Evolutionary conservation across 2,888 invertebrate species (phyloP).

Genomic region (Tenthredo mesomela): DNA sequence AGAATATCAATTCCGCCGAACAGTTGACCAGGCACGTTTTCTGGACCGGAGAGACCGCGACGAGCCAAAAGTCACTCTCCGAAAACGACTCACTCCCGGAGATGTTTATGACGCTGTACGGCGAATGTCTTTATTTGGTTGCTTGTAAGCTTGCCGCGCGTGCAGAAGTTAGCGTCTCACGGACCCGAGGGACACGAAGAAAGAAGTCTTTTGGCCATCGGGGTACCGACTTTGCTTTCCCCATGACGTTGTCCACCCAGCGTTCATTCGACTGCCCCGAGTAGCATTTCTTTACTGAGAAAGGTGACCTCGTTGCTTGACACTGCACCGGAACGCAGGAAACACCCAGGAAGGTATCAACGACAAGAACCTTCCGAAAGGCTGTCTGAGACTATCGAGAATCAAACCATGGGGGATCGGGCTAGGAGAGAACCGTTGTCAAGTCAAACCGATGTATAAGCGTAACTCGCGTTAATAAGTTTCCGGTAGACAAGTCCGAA

Average conservation of each 20-base stretch:
- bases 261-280: conserved; percentile 18
- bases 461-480: background rate
- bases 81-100: conserved; percentile 59
- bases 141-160: conserved; percentile 43
- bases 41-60: conserved; percentile 34
- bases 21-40: conserved; percentile 23
- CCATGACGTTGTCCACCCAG: conserved; percentile 1
- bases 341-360: background rate
- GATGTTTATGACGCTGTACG: conserved; percentile 61
- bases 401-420: background rate
- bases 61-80: conserved; percentile 51
- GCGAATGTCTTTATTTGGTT: conserved; percentile 62
- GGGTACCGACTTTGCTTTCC: conserved; percentile 24
- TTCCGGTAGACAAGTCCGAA: conserved; percentile 4
- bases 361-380: conserved; percentile 12
- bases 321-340: background rate
- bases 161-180: conserved; percentile 48
- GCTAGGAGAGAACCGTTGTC: background rate
- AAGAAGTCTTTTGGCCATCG: conserved; percentile 17
- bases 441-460: background rate
- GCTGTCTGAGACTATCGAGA: background rate
- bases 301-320: conserved; percentile 41
- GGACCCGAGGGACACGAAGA: conserved; percentile 42
- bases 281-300: conserved; percentile 17
- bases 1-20: conserved; percentile 44